phyloP scores from a whole-genome alignment of 2,888 invertebrate genomes.

The Xanthostigma xanthostigma region DNA sequence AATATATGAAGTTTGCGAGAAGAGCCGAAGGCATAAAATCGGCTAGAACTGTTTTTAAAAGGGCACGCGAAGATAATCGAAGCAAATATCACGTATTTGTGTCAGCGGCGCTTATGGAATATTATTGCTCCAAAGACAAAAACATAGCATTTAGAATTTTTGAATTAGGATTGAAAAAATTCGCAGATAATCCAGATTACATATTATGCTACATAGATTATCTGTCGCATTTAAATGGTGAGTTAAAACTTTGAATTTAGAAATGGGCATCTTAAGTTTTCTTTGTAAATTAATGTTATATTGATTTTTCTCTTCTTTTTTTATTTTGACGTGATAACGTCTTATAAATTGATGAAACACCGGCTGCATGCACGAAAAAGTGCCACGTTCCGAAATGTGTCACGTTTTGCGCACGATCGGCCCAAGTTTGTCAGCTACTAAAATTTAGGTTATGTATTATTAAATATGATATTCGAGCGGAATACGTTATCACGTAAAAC shows the following conservation, averaged over 20 bases:
- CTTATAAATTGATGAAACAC: too few species aligned
- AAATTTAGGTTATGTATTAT: too few species aligned
- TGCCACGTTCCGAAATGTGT: too few species aligned
- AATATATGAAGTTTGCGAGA: constrained; percentile 97
- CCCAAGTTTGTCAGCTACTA: too few species aligned
- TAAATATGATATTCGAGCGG: too few species aligned
- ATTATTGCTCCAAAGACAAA: constrained; percentile 96
- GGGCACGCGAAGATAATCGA: constrained; percentile 78
- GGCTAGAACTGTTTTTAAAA: constrained; percentile 85
- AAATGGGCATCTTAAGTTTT: neutral
- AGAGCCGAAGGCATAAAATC: constrained; percentile 96
- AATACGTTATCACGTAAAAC: too few species aligned
- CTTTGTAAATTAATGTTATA: constrained; percentile 6
- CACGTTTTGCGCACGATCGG: too few species aligned
- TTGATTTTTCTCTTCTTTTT: constrained; percentile 6
- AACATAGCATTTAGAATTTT: constrained; percentile 94
- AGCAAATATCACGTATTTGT: constrained; percentile 89
- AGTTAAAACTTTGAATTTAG: constrained; percentile 14
- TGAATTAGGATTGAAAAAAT: constrained; percentile 94
- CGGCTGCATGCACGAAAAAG: too few species aligned
- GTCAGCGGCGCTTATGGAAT: constrained; percentile 96
- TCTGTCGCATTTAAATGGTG: constrained; percentile 89
- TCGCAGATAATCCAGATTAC: constrained; percentile 88
- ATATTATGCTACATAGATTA: constrained; percentile 94
- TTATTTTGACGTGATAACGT: too few species aligned